Evolutionary conservation across 2,797 vertebrate genomes (phyloP).

Genomic region (Sylvia borin): DNA sequence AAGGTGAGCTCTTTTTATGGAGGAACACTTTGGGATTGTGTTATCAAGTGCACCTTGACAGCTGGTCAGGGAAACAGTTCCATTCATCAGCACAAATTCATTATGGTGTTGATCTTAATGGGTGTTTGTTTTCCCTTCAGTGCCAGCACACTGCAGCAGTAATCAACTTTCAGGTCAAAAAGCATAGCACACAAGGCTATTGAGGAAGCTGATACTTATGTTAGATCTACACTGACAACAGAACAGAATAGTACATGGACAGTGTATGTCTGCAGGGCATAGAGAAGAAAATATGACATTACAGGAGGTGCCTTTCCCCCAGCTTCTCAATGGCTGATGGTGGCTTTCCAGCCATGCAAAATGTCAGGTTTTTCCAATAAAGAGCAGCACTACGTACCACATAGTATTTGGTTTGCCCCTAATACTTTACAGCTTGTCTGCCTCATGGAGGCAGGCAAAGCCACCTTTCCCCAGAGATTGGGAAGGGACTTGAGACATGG

Average conservation of each 20-base stretch:
- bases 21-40: background rate
- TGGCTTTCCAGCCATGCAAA: background rate
- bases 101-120: background rate
- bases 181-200: background rate
- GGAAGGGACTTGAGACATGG: background rate
- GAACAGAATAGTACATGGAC: background rate
- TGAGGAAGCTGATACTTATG: background rate
- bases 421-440: background rate
- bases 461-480: background rate
- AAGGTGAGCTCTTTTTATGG: background rate
- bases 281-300: background rate
- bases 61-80: background rate
- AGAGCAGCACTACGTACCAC: fast-evolving
- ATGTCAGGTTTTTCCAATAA: background rate
- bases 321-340: background rate
- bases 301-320: background rate
- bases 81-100: background rate
- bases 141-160: background rate
- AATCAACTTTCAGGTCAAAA: background rate
- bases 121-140: background rate
- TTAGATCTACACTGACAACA: background rate
- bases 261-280: background rate
- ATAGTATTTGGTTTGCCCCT: background rate
- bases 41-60: background rate
- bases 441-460: background rate